Evolutionary conservation across 2,888 invertebrate genomes (phyloP), one percentile per base, ranked within the genome.

Genomic region (Chalcis sispes): DNA sequence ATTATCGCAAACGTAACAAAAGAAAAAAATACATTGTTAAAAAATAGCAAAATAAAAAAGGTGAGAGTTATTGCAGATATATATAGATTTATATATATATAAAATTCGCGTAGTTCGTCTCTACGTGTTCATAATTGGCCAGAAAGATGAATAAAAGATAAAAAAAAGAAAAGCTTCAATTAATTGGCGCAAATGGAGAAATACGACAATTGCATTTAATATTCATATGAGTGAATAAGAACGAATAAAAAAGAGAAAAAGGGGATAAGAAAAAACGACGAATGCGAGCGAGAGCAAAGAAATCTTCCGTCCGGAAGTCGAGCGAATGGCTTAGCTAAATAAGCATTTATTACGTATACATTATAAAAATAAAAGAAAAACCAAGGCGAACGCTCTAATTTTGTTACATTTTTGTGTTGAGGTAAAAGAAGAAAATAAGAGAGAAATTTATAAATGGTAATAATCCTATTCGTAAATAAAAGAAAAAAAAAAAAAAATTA

Each of bases 271-370:
- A 10, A 36, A 25, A 36, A 36, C 5, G 32, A 48, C 61, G 52
- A 61, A n/a, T 64, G 32, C 23, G 29, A 72, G 61, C 27, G 7
- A 56, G n/a, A n/a, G n/a, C n/a, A n/a, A 42, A 54, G 3, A 65
- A 62, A 66, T n/a, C 70, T 77, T 73, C 70, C 73, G 59, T 65
- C 67, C 69, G 70, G 70, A 77, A 69, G 64, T 65, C n/a, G 65
- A 73, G 27, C 10, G 46, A 54, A 66, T 70, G 77, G 27, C 23
- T 65, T 59, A 59, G 32, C 10, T 50, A n/a, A 59, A 40, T 36
- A 10, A 36, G 36, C 10, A 7, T 36, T 36, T 7, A 10, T 10
- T 36, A 46, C 8, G 50, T 61, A 56, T 50, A 20, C 48, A 66
- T 66, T 61, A 69, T 42, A 18, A 69, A 56, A 48, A 62, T 36